Base-by-base conservation (phyloP, 2,888 invertebrate species). In the Sminthurides aquaticus region DNA sequence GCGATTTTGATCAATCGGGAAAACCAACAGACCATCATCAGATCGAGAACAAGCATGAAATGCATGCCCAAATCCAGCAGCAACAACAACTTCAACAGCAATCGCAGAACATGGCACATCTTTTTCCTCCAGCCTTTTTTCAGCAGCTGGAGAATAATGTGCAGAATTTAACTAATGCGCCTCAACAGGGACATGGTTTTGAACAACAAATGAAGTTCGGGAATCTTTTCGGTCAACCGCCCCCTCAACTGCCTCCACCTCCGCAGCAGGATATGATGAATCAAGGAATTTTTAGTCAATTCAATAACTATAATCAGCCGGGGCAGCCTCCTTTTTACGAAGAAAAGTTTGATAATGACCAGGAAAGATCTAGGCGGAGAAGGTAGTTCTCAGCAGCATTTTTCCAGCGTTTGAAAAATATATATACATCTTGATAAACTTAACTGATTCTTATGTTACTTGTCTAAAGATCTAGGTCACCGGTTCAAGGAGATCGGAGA, bases 1-100 rank as follows among this genome's bases (percentile, higher is more conserved):
- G 85, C 76, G 85, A 85, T 71, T 80, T 85, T 72, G 84, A 84
- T 76, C 82, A 83, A 55, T 77, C 78, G 52, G 67, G 65, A 49
- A 71, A 64, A 58, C 70, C 56, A 65, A 55, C 29, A 24, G 43
- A 24, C 5, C n/a, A 57, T n/a, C 25, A 57, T 11, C 26, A 18
- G 25, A 49, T 48, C 1, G 49, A 57, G 11, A 26, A 48, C 11
- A 34, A 34, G 43, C 43, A 34, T 15, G 43, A 34, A 5, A 11
- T 34, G 43, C 43, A 34, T 34, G 5, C 15, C 8, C 43, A 34
- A 34, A 11, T 15, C 8, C 43, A 34, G 8, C 55, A 61, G 28
- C 55, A 29, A 15, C 55, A 29, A 15, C 5, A 34, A 5, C 43
- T 34, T 11, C 54, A 48, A 22, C 61, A 61, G 29, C 29, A 3